Percentiles rank a stretch among this genome's conserved stretches.
phyloP scores from a whole-genome alignment of 1,140 invertebrate genomes.

The Macrotrachela quadricornifera region DNA sequence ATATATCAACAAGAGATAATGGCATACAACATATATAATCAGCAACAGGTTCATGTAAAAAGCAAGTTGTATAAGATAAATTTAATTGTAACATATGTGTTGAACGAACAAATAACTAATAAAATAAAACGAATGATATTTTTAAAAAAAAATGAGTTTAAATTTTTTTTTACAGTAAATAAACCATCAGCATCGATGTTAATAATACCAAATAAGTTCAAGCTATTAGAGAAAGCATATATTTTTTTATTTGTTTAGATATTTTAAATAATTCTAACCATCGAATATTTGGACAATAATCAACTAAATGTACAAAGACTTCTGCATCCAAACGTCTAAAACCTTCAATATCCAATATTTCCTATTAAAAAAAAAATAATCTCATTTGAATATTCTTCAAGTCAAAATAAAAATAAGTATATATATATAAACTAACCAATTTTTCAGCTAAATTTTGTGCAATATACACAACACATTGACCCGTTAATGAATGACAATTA shows the following conservation, averaged over 20 bases:
- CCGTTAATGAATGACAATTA: slow-evolving; percentile 9
- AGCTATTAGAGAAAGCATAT: background rate
- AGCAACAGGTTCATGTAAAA: no score
- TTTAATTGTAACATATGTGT: no score
- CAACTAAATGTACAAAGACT: slow-evolving; percentile 1
- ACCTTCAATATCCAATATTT: slow-evolving; percentile 1
- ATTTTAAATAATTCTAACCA: background rate
- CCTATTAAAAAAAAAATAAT: background rate
- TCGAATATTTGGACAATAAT: slow-evolving; percentile 6
- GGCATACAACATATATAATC: no score
- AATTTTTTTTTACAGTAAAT: no score
- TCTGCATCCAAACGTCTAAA: background rate
- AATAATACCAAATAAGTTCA: slow-evolving; percentile 4
- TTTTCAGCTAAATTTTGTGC: slow-evolving; percentile 8
- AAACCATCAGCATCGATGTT: slow-evolving; percentile 2
- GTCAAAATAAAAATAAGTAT: background rate
- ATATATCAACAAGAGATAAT: no score
- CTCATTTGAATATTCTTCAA: no score
- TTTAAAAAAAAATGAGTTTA: no score
- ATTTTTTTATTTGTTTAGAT: no score
- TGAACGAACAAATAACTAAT: no score
- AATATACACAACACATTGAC: slow-evolving; percentile 9
- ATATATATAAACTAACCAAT: slow-evolving; percentile 10
- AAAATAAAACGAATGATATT: no score
- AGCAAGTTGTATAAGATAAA: no score